phyloP scores from a whole-genome alignment of 2,113 vertebrate genomes.

The Hippocampus comes region DNA sequence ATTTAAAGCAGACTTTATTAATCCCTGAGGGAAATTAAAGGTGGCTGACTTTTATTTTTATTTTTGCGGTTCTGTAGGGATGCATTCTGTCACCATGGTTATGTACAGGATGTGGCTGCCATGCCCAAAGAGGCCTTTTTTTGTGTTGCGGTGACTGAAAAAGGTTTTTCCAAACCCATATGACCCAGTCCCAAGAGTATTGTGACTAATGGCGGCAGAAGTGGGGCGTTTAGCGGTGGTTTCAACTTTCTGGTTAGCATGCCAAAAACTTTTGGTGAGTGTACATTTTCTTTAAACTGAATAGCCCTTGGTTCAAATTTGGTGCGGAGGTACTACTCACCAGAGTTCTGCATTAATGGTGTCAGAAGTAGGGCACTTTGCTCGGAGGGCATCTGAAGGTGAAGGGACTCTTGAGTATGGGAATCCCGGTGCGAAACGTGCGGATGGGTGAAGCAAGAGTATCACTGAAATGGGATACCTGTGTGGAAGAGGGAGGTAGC shows the following conservation, averaged over 20 bases:
- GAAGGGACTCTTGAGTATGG: too few species aligned
- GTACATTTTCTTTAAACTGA: too few species aligned
- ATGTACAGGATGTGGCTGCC: not conserved
- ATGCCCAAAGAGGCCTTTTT: not conserved
- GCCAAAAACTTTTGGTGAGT: too few species aligned
- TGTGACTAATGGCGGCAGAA: not conserved
- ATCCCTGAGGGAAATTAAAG: slow-evolving; percentile 3
- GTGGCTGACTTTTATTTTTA: not conserved
- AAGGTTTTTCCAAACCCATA: not conserved
- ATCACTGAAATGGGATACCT: too few species aligned
- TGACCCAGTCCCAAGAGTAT: not conserved
- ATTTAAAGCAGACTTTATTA: not conserved
- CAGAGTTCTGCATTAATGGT: not conserved
- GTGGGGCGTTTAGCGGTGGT: too few species aligned
- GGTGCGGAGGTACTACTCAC: not conserved
- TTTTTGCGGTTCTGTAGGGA: not conserved
- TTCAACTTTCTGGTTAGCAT: too few species aligned
- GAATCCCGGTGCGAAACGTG: too few species aligned
- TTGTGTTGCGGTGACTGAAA: not conserved
- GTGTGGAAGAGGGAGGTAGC: too few species aligned
- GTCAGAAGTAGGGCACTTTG: too few species aligned
- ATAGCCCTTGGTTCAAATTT: not conserved
- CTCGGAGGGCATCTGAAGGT: too few species aligned
- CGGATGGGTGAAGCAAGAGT: too few species aligned
- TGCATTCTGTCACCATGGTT: not conserved